Conservation (phyloP, 2,113 vertebrate genomes). For the Maccullochella peelii region DNA sequence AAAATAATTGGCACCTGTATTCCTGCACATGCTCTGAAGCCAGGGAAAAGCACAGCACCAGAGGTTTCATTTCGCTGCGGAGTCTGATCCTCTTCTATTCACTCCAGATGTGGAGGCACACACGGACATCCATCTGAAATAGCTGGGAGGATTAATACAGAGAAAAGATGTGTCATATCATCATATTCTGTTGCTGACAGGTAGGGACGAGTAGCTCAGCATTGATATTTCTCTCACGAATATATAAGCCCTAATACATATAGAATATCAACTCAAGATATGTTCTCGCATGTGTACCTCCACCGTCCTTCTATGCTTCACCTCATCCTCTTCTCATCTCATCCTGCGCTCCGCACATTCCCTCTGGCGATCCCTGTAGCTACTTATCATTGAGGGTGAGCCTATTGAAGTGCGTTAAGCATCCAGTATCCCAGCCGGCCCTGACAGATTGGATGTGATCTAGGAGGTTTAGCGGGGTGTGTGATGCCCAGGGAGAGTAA, state of each 20-base stretch:
- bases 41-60: conserved; percentile 35
- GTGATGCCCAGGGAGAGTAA: conserved; percentile 69
- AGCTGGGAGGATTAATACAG: conserved; percentile 52
- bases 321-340: conserved; percentile 50
- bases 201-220: conserved; percentile 20
- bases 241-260: conserved; percentile 52
- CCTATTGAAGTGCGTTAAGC: conserved; percentile 70
- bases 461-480: conserved; percentile 66
- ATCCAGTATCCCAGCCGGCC: conserved; percentile 59
- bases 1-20: conserved; percentile 78
- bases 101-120: conserved; percentile 72
- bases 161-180: conserved; percentile 50
- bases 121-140: conserved; percentile 54
- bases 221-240: conserved; percentile 52
- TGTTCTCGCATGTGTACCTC: conserved; percentile 15
- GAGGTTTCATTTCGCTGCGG: conserved; percentile 63
- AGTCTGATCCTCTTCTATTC: conserved; percentile 66
- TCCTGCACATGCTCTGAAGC: conserved; percentile 62
- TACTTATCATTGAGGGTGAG: conserved; percentile 60
- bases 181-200: conserved; percentile 46
- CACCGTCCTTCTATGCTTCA: conserved; percentile 36
- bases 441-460: conserved; percentile 71
- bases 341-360: conserved; percentile 36
- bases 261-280: conserved; percentile 47
- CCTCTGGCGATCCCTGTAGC: conserved; percentile 58